Conservation (phyloP, 2,888 invertebrate genomes). For the Calephelis perditalis region DNA sequence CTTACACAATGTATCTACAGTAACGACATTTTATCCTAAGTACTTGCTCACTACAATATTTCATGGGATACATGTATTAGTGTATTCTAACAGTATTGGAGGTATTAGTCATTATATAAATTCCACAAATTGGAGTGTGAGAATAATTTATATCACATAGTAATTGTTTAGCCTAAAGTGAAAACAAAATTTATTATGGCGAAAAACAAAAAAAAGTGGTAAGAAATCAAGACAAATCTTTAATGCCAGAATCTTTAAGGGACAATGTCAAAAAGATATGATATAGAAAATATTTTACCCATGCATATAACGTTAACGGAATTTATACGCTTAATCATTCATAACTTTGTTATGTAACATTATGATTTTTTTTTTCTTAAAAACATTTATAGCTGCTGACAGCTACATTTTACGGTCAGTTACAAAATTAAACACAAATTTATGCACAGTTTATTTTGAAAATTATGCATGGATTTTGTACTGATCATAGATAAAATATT, state of each 20-base stretch:
- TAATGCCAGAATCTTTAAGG: not conserved
- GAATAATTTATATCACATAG: slow-evolving; percentile 11
- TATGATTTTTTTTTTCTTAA: no score
- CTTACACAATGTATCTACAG: not conserved
- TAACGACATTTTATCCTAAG: slow-evolving; percentile 1
- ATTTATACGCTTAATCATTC: no score
- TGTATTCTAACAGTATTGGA: slow-evolving; percentile 7
- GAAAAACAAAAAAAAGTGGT: not conserved
- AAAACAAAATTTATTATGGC: slow-evolving; percentile 6
- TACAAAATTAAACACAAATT: no score
- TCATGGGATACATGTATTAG: not conserved
- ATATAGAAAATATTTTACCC: no score
- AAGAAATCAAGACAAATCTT: not conserved
- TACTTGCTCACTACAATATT: slow-evolving; percentile 1
- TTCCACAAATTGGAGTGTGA: slow-evolving; percentile 1
- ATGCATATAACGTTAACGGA: no score
- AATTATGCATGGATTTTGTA: no score
- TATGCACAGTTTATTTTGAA: no score
- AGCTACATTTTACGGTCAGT: no score
- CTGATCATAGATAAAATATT: no score
- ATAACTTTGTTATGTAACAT: no score
- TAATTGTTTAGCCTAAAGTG: slow-evolving; percentile 4
- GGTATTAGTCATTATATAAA: slow-evolving; percentile 9
- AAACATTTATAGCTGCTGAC: no score
- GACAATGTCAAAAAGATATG: no score